These are phyloP conservation scores for Notospermus geniculatus DNA, from an alignment of 1,140 invertebrate species.

Conservation along the genomic window DNA sequence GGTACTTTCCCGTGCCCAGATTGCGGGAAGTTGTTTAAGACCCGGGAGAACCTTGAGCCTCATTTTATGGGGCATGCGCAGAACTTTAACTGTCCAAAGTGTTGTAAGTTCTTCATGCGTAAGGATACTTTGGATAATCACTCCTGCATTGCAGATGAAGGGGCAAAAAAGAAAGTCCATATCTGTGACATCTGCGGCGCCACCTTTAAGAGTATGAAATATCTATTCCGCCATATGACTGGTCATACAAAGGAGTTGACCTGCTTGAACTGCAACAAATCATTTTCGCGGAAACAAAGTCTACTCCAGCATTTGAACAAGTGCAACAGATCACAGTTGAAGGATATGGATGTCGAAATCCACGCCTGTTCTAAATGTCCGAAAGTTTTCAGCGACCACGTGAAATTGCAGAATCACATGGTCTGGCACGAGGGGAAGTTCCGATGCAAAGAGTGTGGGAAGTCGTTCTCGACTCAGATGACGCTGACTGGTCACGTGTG, in stretches of 20 bases:
- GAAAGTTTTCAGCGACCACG: conserved; percentile 33
- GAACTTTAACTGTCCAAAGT: conserved; percentile 26
- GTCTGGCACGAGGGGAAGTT: conserved; percentile 52
- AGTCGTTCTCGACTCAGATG: conserved; percentile 46
- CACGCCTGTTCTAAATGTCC: conserved; percentile 39
- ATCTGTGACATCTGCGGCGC: conserved; percentile 62
- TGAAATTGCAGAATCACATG: conserved; percentile 47
- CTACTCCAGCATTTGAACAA: conserved; percentile 42
- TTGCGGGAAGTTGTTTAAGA: conserved; percentile 30
- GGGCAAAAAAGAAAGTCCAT: conserved; percentile 13
- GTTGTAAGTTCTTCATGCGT: conserved; percentile 22
- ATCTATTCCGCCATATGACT: conserved; percentile 58
- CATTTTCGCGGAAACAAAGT: conserved; percentile 48
- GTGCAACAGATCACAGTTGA: conserved; percentile 39
- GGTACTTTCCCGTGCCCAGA: conserved; percentile 27
- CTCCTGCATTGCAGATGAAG: conserved; percentile 17
- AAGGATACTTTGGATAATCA: conserved; percentile 23
- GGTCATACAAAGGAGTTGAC: conserved; percentile 60
- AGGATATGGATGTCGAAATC: conserved; percentile 27
- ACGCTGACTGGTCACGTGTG: conserved; percentile 45
- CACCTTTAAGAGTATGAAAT: conserved; percentile 54
- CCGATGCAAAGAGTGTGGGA: conserved; percentile 51
- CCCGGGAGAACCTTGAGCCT: conserved; percentile 21
- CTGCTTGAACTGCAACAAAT: conserved; percentile 49
- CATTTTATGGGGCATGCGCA: conserved; percentile 29